phyloP scores from a whole-genome alignment of 2,113 vertebrate species.

The Toxotes jaculatrix region DNA sequence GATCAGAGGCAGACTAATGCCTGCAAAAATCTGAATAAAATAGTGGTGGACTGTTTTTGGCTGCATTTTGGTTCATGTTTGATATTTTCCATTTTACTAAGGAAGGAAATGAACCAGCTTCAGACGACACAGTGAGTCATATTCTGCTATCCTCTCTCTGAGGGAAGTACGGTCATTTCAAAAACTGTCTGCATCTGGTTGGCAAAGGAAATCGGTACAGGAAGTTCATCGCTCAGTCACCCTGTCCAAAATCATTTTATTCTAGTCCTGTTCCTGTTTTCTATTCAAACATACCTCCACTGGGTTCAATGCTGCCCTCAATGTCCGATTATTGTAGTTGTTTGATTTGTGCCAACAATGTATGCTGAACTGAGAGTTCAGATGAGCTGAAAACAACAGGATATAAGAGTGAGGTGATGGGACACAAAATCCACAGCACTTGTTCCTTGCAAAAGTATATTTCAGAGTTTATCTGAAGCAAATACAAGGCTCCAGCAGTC shows the following conservation, averaged over 20 bases:
- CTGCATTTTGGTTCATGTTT: not conserved
- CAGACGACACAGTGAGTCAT: slow-evolving; percentile 47
- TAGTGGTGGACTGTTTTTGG: not conserved
- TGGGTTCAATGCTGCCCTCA: not conserved
- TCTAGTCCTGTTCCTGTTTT: not conserved
- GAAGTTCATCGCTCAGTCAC: slow-evolving; percentile 35
- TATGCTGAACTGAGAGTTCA: not conserved
- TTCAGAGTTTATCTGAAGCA: too few species aligned
- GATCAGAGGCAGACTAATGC: slow-evolving; percentile 31
- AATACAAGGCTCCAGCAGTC: too few species aligned
- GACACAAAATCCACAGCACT: too few species aligned
- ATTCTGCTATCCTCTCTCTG: not conserved
- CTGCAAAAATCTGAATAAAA: slow-evolving; percentile 6
- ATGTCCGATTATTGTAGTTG: too few species aligned
- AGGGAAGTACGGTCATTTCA: slow-evolving; percentile 34
- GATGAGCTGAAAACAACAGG: too few species aligned
- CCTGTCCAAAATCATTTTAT: not conserved
- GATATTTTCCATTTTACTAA: slow-evolving; percentile 44
- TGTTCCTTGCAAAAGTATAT: too few species aligned
- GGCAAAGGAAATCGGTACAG: slow-evolving; percentile 24
- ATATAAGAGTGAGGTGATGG: not conserved
- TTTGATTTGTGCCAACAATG: too few species aligned
- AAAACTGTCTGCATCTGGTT: slow-evolving; percentile 11
- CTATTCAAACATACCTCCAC: not conserved
- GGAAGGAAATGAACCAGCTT: slow-evolving; percentile 30